These are phyloP conservation scores for Illadopsis cleaveri DNA, from an alignment of 2,113 vertebrate species.

Conservation along the genomic window DNA sequence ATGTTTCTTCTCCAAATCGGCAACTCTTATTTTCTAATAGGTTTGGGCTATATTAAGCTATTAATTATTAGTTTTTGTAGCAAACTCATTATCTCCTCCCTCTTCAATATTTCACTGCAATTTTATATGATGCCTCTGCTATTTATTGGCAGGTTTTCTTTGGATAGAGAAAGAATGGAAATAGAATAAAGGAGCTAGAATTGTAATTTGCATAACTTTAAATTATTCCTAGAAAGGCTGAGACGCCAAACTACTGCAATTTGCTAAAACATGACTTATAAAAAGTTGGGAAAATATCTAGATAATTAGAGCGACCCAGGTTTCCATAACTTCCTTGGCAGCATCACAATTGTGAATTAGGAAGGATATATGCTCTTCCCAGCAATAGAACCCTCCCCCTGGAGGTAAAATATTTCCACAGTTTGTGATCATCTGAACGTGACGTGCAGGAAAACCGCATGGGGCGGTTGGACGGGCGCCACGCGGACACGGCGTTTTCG, in stretches of 20 bases:
- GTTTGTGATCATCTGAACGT: not conserved
- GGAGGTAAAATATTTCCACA: not conserved
- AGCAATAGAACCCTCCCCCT: not conserved
- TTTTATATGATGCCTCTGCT: not conserved
- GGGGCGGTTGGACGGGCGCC: rapidly evolving
- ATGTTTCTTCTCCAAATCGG: not conserved
- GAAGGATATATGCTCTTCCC: not conserved
- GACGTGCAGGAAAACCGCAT: not conserved
- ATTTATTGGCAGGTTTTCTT: not conserved
- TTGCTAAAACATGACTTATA: not conserved
- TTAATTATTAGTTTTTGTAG: not conserved
- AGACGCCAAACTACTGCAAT: not conserved
- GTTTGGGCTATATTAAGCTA: not conserved
- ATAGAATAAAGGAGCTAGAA: not conserved
- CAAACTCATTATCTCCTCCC: not conserved
- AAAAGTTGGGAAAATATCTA: not conserved
- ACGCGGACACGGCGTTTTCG: rapidly evolving
- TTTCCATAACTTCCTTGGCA: not conserved
- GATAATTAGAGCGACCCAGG: not conserved
- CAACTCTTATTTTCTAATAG: not conserved
- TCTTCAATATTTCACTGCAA: not conserved
- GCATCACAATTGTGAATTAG: not conserved
- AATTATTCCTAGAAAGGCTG: not conserved
- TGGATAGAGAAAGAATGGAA: not conserved
- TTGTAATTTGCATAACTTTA: not conserved